Conservation (phyloP, 2,113 vertebrate species). For the Oncorhynchus keta region DNA sequence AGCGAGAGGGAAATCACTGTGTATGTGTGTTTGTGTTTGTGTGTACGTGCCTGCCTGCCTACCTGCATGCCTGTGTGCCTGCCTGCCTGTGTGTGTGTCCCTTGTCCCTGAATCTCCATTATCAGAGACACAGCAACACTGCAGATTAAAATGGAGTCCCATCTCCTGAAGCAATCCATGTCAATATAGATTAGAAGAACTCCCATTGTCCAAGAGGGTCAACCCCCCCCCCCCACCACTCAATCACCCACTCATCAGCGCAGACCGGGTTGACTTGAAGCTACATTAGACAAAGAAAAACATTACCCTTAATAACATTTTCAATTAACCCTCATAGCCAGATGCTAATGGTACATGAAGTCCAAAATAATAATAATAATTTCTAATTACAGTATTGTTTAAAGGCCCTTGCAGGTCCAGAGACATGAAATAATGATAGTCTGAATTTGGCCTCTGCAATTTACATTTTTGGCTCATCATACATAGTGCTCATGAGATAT, state of each 20-base stretch:
- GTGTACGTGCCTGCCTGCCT: no score
- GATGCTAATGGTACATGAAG: constrained; percentile 69
- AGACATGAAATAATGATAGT: constrained; percentile 42
- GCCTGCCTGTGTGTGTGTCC: neutral
- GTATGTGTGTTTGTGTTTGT: no score
- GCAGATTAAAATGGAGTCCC: constrained; percentile 54
- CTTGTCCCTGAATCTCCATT: constrained; percentile 19
- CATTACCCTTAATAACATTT: constrained; percentile 70
- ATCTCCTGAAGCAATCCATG: constrained; percentile 48
- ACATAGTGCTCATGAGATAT: constrained; percentile 14
- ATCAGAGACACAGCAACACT: constrained; percentile 39
- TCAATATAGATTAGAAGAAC: constrained; percentile 83
- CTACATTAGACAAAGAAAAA: constrained; percentile 59
- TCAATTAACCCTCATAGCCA: constrained; percentile 70
- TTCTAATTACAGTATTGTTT: constrained; percentile 57
- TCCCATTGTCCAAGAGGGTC: constrained; percentile 65
- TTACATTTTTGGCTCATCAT: constrained; percentile 23
- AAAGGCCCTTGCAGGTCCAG: constrained; percentile 49
- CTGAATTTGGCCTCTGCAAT: constrained; percentile 31
- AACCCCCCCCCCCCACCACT: constrained; percentile 53
- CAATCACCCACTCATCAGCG: constrained; percentile 15
- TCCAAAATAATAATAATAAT: constrained; percentile 63
- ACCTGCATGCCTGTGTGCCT: no score
- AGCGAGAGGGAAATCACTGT: neutral
- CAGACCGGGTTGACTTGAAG: constrained; percentile 32